Conservation (phyloP, 2,113 vertebrate genomes). For the Pristiophorus japonicus region DNA sequence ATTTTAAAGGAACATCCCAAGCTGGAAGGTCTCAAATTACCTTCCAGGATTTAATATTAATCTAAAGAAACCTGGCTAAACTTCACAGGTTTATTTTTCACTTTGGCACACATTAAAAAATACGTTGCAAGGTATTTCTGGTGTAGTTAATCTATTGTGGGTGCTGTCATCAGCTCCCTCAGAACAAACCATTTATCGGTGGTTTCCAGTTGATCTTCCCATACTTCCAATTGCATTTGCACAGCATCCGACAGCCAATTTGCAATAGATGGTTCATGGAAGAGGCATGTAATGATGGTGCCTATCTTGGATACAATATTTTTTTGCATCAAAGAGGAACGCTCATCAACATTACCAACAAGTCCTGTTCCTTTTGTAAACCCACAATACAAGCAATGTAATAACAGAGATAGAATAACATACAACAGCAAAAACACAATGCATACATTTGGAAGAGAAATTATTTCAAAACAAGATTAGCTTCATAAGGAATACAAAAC, state of each 20-base stretch:
- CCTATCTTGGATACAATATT: not conserved
- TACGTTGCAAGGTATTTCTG: not conserved
- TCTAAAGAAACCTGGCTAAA: not conserved
- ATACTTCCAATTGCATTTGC: not conserved
- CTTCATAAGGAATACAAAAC: not conserved
- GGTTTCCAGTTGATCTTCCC: not conserved
- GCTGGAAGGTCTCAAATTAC: not conserved
- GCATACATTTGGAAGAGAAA: not conserved
- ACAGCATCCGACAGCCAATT: not conserved
- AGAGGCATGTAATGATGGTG: not conserved
- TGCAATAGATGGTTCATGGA: not conserved
- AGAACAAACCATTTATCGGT: not conserved
- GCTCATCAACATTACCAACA: not conserved
- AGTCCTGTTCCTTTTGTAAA: not conserved
- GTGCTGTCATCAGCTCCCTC: not conserved
- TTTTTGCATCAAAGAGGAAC: not conserved
- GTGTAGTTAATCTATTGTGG: not conserved
- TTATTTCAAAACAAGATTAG: not conserved
- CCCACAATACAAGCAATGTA: not conserved
- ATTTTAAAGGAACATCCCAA: not conserved
- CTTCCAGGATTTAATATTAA: not conserved
- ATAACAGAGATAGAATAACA: not conserved
- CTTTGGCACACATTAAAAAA: not conserved
- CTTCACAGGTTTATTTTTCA: not conserved
- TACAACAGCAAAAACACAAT: not conserved